phyloP scores from a whole-genome alignment of 2,113 vertebrate genomes.

The Phalacrocorax pelagicus region DNA sequence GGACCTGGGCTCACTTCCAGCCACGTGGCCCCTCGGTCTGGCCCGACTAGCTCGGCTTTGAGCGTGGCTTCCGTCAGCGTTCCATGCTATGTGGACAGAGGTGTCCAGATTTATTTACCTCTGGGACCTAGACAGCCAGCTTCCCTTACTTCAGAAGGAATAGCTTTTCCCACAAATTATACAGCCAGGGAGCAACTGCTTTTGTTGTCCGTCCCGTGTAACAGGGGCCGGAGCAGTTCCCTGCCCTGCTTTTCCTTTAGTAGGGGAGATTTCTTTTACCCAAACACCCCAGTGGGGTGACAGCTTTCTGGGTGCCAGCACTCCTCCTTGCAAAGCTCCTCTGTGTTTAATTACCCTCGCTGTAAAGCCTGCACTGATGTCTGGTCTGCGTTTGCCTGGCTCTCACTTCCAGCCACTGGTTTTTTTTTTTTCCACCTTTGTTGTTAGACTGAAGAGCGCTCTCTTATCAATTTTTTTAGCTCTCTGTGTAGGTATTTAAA shows the following conservation, averaged over 20 bases:
- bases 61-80: background rate
- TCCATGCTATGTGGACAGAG: background rate
- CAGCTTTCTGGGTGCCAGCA: accelerated
- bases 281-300: accelerated
- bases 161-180: background rate
- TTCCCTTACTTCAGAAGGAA: background rate
- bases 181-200: accelerated
- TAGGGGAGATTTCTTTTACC: background rate
- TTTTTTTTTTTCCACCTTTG: conserved; percentile 18
- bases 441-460: conserved; percentile 36
- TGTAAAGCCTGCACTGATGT: background rate
- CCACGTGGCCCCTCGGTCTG: accelerated
- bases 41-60: background rate
- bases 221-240: background rate
- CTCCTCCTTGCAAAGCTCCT: background rate
- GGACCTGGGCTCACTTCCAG: background rate
- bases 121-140: background rate
- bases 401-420: background rate
- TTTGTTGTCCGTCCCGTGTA: accelerated
- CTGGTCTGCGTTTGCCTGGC: background rate
- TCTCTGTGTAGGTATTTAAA: conserved; percentile 53
- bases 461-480: conserved; percentile 45
- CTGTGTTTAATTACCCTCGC: background rate
- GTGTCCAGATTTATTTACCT: background rate
- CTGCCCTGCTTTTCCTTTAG: background rate